These are phyloP conservation scores for Ianthella basta DNA, from an alignment of 37 sponge, comb jelly and placozoan species.

Conservation along the genomic window DNA sequence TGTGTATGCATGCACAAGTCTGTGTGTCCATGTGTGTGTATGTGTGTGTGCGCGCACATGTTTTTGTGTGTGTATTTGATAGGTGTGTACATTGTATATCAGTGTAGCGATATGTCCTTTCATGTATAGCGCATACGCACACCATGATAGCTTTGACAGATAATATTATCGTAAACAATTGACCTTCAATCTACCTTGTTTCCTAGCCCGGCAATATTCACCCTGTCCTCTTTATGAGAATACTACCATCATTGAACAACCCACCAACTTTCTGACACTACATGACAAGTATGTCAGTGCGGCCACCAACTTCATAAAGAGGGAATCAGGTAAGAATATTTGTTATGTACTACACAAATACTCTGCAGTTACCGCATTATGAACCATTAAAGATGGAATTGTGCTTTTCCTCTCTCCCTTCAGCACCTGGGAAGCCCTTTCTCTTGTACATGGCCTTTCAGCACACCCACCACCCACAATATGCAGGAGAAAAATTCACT, in stretches of 20 bases:
- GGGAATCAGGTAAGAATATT: constrained; percentile 38
- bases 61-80: not conserved
- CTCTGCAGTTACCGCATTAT: not conserved
- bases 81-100: not conserved
- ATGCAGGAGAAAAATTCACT: constrained; percentile 66
- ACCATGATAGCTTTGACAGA: too few species aligned
- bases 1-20: not conserved
- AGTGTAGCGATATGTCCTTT: not conserved
- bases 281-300: constrained; percentile 43
- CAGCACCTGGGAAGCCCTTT: constrained; percentile 49
- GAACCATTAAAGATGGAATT: not conserved
- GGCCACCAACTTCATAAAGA: constrained; percentile 55
- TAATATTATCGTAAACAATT: too few species aligned
- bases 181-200: too few species aligned
- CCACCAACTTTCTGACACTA: constrained; percentile 55
- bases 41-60: not conserved
- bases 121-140: not conserved
- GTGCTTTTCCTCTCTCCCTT: not conserved
- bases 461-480: constrained; percentile 76
- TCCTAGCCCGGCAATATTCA: too few species aligned
- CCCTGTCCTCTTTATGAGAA: constrained; percentile 70
- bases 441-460: constrained; percentile 71
- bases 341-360: not conserved
- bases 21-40: not conserved
- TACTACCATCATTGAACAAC: constrained; percentile 63